These are phyloP conservation scores for Macropodus opercularis DNA, from an alignment of 2,797 vertebrate genomes.

Conservation along the genomic window DNA sequence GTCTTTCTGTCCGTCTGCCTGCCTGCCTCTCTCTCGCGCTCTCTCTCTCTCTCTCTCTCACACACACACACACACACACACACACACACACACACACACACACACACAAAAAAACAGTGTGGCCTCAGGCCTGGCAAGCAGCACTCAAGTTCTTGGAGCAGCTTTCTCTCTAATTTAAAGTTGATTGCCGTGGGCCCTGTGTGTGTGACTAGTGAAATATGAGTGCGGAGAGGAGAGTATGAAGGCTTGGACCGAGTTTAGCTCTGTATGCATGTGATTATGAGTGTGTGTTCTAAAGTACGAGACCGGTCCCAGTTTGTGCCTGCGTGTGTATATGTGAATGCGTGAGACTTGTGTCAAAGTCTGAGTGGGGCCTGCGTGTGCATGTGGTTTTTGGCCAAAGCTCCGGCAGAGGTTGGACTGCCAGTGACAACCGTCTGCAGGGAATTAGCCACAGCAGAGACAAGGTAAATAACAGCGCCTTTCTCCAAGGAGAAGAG, in stretches of 20 bases:
- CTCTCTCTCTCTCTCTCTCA: conserved; percentile 18
- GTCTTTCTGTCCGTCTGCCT: conserved; percentile 54
- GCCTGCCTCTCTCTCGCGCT: conserved; percentile 7
- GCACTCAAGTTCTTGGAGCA: conserved; percentile 66
- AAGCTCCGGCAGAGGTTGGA: conserved; percentile 35
- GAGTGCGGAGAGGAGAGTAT: conserved; percentile 64
- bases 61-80: conserved; percentile 35
- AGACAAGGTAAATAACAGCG: conserved; percentile 53
- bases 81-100: conserved; percentile 37
- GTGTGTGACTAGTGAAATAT: conserved; percentile 74
- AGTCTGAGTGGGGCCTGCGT: conserved; percentile 49
- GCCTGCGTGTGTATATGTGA: conserved; percentile 37
- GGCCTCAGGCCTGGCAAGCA: conserved; percentile 73
- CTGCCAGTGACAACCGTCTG: conserved; percentile 59
- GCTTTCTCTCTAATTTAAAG: conserved; percentile 78
- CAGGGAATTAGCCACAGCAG: conserved; percentile 59
- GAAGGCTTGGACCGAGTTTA: conserved; percentile 62
- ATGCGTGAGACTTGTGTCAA: conserved; percentile 36
- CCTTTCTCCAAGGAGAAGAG: conserved; percentile 45
- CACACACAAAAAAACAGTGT: conserved; percentile 43
- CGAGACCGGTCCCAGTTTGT: conserved; percentile 12
- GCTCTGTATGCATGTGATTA: conserved; percentile 47
- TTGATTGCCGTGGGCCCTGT: conserved; percentile 74
- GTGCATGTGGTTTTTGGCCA: conserved; percentile 68
- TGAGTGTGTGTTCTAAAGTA: conserved; percentile 33